These are phyloP conservation scores for Thalassarche chlororhynchos DNA, from an alignment of 2,113 vertebrate species.

Conservation along the genomic window DNA sequence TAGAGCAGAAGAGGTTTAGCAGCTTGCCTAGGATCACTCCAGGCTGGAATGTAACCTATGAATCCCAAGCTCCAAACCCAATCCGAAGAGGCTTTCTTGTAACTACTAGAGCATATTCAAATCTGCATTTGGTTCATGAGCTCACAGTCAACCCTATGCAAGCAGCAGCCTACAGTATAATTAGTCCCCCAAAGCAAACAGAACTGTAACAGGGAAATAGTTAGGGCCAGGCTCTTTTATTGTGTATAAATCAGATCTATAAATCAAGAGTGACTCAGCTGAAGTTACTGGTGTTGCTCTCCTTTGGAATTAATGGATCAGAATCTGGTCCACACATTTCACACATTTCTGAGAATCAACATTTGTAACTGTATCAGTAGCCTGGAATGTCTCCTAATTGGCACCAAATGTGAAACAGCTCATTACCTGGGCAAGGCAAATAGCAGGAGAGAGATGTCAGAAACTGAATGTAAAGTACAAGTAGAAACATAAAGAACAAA, in stretches of 20 bases:
- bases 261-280: not conserved
- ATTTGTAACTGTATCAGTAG: not conserved
- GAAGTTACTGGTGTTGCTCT: not conserved
- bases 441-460: not conserved
- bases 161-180: not conserved
- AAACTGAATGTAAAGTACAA: not conserved
- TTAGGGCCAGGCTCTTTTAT: not conserved
- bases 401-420: conserved; percentile 24
- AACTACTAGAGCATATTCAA: not conserved
- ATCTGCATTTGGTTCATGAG: not conserved
- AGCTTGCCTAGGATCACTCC: not conserved
- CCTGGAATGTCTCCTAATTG: conserved; percentile 36
- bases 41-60: not conserved
- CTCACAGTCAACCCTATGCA: not conserved
- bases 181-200: not conserved
- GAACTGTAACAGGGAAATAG: not conserved
- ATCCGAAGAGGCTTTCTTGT: not conserved
- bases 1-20: not conserved
- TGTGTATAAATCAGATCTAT: not conserved
- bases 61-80: not conserved
- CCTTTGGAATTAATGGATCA: not conserved
- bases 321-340: not conserved
- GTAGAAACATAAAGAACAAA: not conserved
- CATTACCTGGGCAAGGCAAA: conserved; percentile 28
- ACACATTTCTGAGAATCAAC: not conserved